These are phyloP conservation scores for Baryphthengus martii DNA, from an alignment of 2,113 vertebrate genomes.

Conservation along the genomic window DNA sequence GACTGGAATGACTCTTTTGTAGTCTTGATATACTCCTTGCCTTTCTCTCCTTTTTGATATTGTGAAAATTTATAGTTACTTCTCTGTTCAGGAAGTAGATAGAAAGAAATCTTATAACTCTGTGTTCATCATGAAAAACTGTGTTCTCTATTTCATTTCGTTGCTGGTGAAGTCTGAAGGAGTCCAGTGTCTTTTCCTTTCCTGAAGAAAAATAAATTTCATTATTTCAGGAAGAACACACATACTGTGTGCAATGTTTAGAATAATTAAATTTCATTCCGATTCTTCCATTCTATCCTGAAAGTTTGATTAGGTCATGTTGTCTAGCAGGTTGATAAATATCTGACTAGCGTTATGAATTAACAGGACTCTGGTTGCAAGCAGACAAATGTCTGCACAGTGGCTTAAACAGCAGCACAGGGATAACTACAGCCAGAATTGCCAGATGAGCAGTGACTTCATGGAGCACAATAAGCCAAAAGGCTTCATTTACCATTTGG, in stretches of 20 bases:
- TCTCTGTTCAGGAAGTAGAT: neutral
- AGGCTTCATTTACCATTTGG: neutral
- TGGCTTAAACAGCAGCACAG: neutral
- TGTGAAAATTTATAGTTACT: conserved; percentile 10
- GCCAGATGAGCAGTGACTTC: neutral
- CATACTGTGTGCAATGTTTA: neutral
- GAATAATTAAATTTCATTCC: conserved; percentile 40
- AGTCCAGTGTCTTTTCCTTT: conserved; percentile 8
- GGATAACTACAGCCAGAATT: neutral
- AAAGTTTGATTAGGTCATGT: neutral
- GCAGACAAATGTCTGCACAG: neutral
- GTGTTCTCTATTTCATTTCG: conserved; percentile 9
- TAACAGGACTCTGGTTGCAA: neutral
- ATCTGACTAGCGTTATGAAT: neutral
- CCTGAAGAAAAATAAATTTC: conserved; percentile 47
- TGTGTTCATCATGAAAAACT: neutral
- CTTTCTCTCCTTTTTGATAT: neutral
- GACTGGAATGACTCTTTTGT: neutral
- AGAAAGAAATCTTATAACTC: neutral
- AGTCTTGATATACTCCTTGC: neutral
- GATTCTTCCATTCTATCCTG: neutral
- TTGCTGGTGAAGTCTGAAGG: conserved; percentile 1
- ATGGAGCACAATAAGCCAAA: neutral
- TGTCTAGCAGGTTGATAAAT: conserved; percentile 23
- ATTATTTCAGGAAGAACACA: conserved; percentile 15